phyloP scores from a whole-genome alignment of 2,797 vertebrate species.

The Rhabdomys pumilio region DNA sequence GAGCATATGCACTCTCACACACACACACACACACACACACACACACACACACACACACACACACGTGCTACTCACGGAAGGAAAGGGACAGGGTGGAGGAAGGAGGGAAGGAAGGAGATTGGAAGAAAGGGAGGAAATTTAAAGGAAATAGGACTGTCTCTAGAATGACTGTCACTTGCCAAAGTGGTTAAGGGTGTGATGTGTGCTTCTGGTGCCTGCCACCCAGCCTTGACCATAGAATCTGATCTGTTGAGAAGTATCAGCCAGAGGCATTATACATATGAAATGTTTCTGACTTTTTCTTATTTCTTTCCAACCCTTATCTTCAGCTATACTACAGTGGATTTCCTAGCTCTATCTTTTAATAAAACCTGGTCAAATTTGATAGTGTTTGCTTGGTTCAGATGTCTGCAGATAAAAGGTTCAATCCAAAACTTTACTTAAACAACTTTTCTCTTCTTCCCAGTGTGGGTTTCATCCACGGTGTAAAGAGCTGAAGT shows the following conservation, averaged over 20 bases:
- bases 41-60: background rate
- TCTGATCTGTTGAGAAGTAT: background rate
- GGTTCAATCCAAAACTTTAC: conserved; percentile 14
- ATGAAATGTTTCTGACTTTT: conserved; percentile 24
- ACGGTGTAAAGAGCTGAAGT: conserved; percentile 9
- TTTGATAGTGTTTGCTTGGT: background rate
- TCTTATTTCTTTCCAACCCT: background rate
- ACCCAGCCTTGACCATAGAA: background rate
- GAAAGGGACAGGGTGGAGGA: background rate
- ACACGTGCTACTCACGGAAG: background rate
- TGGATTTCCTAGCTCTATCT: background rate
- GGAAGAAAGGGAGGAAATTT: background rate
- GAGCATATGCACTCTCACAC: background rate
- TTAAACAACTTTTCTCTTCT: conserved; percentile 38
- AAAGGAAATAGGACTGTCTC: background rate
- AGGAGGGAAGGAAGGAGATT: background rate
- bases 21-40: background rate
- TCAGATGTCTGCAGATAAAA: conserved; percentile 34
- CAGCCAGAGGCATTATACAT: background rate
- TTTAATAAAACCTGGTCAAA: background rate
- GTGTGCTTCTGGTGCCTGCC: background rate
- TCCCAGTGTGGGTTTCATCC: background rate
- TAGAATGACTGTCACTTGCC: background rate
- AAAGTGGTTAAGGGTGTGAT: background rate
- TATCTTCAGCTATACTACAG: background rate